Evolutionary conservation across 2,888 invertebrate species (phyloP).

Genomic region (Panzeria rudis): DNA sequence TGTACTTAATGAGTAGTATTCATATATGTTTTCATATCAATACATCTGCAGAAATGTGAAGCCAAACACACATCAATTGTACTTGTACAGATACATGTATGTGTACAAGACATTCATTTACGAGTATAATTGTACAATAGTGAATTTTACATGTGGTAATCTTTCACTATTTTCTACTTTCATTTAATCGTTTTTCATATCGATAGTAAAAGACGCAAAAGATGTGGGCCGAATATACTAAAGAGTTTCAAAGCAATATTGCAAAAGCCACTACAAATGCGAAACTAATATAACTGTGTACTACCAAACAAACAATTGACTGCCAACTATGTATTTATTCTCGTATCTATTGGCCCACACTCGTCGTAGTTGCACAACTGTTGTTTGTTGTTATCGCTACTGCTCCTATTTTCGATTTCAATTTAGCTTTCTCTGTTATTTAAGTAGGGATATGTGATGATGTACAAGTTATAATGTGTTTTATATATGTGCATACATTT

Average conservation of each 20-base stretch:
- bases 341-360: conserved; percentile 40
- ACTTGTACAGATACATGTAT: too few relatives aligned
- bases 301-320: conserved; percentile 43
- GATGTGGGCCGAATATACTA: conserved; percentile 50
- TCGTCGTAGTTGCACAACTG: conserved; percentile 45
- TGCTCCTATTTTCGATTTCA: conserved; percentile 62
- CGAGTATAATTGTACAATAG: conserved; percentile 35
- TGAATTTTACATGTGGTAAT: conserved; percentile 52
- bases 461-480: conserved; percentile 28
- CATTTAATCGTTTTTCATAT: conserved; percentile 55
- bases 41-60: conserved; percentile 16
- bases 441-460: conserved; percentile 27
- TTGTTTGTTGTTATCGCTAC: conserved; percentile 26
- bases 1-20: conserved; percentile 34
- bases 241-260: conserved; percentile 41
- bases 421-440: conserved; percentile 63
- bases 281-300: background rate
- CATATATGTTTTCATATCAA: conserved; percentile 14
- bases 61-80: background rate
- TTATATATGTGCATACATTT: background rate
- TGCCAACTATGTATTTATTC: conserved; percentile 31
- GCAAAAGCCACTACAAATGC: conserved; percentile 29
- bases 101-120: conserved; percentile 43
- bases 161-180: conserved; percentile 60
- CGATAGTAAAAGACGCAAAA: conserved; percentile 30